Evolutionary conservation across 2,797 vertebrate species (phyloP).

Genomic region (Alexandromys oeconomus): DNA sequence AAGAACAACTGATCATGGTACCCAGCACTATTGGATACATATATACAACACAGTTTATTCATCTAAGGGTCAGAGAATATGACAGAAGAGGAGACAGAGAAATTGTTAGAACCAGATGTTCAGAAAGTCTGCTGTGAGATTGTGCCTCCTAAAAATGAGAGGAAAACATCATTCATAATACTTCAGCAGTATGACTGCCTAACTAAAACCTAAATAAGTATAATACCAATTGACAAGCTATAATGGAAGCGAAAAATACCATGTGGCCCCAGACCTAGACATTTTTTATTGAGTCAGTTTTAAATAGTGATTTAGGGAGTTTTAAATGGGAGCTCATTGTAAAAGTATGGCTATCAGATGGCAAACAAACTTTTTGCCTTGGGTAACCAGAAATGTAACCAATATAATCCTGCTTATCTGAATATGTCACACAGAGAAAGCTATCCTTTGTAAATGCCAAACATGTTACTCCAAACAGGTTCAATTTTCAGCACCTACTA

Average conservation of each 20-base stretch:
- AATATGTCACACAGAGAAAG: slow-evolving; percentile 4
- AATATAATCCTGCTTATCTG: background rate
- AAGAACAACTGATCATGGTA: background rate
- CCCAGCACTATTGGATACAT: background rate
- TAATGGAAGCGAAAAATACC: background rate
- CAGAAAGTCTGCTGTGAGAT: background rate
- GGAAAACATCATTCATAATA: background rate
- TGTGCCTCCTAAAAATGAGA: background rate
- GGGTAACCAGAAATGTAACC: slow-evolving; percentile 18
- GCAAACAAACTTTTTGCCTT: background rate
- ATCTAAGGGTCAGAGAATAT: background rate
- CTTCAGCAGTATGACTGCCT: background rate
- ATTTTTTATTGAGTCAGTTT: slow-evolving; percentile 45
- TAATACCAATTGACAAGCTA: background rate
- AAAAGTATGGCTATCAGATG: slow-evolving; percentile 31
- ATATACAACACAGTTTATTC: background rate
- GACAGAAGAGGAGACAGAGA: background rate
- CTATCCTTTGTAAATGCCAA: background rate
- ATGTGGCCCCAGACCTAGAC: background rate
- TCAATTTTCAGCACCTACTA: background rate
- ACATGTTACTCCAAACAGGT: background rate
- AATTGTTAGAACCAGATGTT: background rate
- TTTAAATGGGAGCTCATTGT: slow-evolving; percentile 35
- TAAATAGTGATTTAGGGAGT: slow-evolving; percentile 24
- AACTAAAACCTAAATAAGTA: background rate